These are phyloP conservation scores for Drosophila elegans DNA, from an alignment of 1,140 invertebrate species.

Conservation along the genomic window DNA sequence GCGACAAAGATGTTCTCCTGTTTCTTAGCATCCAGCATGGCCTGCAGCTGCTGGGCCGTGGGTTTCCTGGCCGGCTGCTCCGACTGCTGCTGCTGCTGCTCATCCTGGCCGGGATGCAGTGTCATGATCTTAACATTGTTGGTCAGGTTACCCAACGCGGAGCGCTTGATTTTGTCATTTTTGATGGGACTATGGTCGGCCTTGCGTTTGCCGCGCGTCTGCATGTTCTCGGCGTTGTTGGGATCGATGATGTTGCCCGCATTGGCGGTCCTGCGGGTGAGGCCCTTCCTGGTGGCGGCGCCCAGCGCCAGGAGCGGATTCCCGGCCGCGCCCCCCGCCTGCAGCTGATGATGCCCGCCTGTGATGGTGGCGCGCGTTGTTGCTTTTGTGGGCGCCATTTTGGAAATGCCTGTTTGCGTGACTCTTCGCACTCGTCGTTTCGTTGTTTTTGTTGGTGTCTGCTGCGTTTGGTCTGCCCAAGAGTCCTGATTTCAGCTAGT, in stretches of 20 bases:
- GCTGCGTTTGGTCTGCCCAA: not conserved
- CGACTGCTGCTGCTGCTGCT: slow-evolving; percentile 41
- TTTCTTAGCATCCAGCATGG: slow-evolving; percentile 60
- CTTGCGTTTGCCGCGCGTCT: slow-evolving; percentile 80
- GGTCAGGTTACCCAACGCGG: slow-evolving; percentile 89
- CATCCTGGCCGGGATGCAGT: slow-evolving; percentile 61
- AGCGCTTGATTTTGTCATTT: slow-evolving; percentile 86
- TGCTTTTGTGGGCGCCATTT: slow-evolving; percentile 83
- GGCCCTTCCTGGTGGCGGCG: slow-evolving; percentile 71
- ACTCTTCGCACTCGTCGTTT: slow-evolving; percentile 4
- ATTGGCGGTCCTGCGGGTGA: slow-evolving; percentile 80
- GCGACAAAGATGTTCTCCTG: slow-evolving; percentile 43
- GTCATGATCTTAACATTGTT: slow-evolving; percentile 86
- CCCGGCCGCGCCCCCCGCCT: slow-evolving; percentile 21
- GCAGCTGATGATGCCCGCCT: slow-evolving; percentile 22
- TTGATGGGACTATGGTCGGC: slow-evolving; percentile 82
- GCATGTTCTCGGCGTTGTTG: slow-evolving; percentile 74
- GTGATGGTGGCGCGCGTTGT: slow-evolving; percentile 47
- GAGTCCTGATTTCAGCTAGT: slow-evolving; percentile 29
- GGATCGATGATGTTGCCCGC: slow-evolving; percentile 56
- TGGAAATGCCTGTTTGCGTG: slow-evolving; percentile 43
- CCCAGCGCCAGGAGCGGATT: slow-evolving; percentile 53
- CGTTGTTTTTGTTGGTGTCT: slow-evolving; percentile 24
- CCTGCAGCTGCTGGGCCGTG: slow-evolving; percentile 66
- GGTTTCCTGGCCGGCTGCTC: slow-evolving; percentile 54